These are phyloP conservation scores for Centropus unirufus DNA, from an alignment of 2,113 vertebrate genomes.

Conservation along the genomic window DNA sequence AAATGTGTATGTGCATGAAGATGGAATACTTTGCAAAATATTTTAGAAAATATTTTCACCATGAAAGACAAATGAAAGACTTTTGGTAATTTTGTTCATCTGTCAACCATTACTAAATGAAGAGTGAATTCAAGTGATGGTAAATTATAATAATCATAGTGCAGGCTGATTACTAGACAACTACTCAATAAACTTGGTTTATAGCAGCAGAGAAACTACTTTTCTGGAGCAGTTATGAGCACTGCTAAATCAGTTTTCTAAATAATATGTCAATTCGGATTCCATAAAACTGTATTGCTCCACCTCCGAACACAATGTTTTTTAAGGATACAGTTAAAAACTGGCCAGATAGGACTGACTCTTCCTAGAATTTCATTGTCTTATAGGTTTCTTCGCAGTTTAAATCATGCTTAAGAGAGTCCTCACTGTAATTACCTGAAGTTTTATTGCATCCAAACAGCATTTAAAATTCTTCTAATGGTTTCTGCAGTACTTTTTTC, in stretches of 20 bases:
- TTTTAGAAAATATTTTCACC: neutral
- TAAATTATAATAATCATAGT: slow-evolving; percentile 55
- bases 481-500: neutral
- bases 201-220: slow-evolving; percentile 44
- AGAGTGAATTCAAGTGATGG: slow-evolving; percentile 37
- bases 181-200: slow-evolving; percentile 57
- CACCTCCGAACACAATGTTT: neutral
- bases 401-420: neutral
- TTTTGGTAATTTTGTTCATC: neutral
- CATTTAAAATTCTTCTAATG: neutral
- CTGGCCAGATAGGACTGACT: neutral
- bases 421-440: neutral
- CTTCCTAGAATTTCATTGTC: neutral
- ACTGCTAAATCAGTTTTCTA: slow-evolving; percentile 37
- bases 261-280: slow-evolving; percentile 25
- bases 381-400: neutral
- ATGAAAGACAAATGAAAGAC: neutral
- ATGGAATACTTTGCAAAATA: neutral
- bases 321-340: neutral
- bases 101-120: neutral
- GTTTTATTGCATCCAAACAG: neutral
- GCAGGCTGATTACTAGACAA: slow-evolving; percentile 51
- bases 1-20: neutral
- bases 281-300: slow-evolving; percentile 18
- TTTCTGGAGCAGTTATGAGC: slow-evolving; percentile 23